A percentile compares a stretch with the other conserved stretches of the same genome.
phyloP scores from a whole-genome alignment of 2,113 vertebrate species.

The Setophaga petechia region DNA sequence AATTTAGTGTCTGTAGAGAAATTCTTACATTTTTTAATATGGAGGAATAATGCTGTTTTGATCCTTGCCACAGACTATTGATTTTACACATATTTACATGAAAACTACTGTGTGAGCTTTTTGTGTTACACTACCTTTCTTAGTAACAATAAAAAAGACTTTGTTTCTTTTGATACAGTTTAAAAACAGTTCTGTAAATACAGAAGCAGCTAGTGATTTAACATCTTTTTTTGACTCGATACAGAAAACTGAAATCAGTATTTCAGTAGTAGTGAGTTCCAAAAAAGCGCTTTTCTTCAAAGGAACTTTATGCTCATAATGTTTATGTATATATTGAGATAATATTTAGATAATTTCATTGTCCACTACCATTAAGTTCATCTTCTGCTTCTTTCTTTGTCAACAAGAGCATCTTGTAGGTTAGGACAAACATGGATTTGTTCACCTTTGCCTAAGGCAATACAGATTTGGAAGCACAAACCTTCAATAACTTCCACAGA shows the following conservation, averaged over 20 bases:
- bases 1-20: neutral
- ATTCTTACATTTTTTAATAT: neutral
- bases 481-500: neutral
- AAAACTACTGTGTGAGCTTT: neutral
- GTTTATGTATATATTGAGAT: neutral
- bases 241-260: neutral
- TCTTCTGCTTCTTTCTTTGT: neutral
- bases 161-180: neutral
- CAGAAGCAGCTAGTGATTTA: neutral
- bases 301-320: neutral
- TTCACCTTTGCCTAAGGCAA: neutral
- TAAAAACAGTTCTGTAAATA: neutral
- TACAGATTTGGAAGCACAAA: neutral
- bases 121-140: neutral
- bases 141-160: neutral
- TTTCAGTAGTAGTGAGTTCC: neutral
- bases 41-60: neutral
- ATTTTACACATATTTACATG: neutral
- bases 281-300: neutral
- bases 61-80: neutral
- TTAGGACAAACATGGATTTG: neutral
- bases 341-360: neutral
- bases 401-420: neutral
- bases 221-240: neutral
- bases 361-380: neutral